A percentile compares a stretch with the other conserved stretches of the same genome.
These are phyloP conservation scores for Bruchidius siliquastri DNA, from an alignment of 2,888 invertebrate genomes.

Conservation along the genomic window DNA sequence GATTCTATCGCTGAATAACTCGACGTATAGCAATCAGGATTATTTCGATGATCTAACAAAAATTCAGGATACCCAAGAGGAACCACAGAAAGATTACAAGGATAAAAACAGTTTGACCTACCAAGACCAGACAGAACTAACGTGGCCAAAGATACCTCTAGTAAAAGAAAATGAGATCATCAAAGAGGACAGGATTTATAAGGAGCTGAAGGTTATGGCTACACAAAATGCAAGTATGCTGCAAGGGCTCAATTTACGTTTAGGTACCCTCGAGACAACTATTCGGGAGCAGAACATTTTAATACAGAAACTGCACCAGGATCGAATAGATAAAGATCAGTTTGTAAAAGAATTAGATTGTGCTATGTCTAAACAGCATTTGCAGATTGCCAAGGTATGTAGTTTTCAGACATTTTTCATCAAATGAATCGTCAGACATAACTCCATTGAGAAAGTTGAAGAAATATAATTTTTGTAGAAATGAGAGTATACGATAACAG, in stretches of 20 bases:
- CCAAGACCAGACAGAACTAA: conserved; percentile 18
- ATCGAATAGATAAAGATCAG: conserved; percentile 34
- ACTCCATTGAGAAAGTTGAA: no score
- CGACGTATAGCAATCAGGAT: conserved; percentile 35
- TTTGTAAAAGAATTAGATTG: conserved; percentile 41
- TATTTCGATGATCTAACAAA: conserved; percentile 41
- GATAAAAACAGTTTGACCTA: conserved; percentile 15
- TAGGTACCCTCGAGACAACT: conserved; percentile 36
- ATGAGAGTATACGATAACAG: no score
- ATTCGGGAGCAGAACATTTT: conserved; percentile 40
- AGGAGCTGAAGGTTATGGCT: conserved; percentile 16
- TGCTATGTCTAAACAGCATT: conserved; percentile 41
- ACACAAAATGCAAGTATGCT: conserved; percentile 31
- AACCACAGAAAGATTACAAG: conserved; percentile 25
- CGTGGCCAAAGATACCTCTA: conserved; percentile 34
- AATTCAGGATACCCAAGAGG: conserved; percentile 26
- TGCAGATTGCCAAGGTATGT: conserved; percentile 38
- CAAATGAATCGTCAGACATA: neutral
- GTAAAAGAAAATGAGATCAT: conserved; percentile 30
- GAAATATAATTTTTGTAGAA: no score
- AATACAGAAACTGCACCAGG: conserved; percentile 38
- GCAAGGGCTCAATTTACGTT: conserved; percentile 36
- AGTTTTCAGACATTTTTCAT: neutral
- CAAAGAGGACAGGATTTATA: conserved; percentile 25
- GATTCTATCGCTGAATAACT: conserved; percentile 68